Evolutionary conservation across 2,113 vertebrate genomes (phyloP), one percentile per base, ranked within the genome.

Genomic region (Jaculus jaculus): DNA sequence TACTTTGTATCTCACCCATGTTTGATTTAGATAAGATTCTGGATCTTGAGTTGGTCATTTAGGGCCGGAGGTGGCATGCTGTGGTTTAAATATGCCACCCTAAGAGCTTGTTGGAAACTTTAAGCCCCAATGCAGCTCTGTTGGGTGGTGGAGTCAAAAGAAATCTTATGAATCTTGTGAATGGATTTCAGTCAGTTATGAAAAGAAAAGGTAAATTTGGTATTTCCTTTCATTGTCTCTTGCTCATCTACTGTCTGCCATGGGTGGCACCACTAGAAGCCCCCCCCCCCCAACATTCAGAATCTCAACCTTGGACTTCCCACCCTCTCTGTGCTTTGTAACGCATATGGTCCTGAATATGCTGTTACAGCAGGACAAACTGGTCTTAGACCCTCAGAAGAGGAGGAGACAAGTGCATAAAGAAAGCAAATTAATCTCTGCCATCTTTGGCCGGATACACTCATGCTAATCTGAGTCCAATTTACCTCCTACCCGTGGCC

Each of bases 161-260:
- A 0, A 8, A 4, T 32, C n/a, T n/a, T n/a, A n/a, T 51, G 2
- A 23, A 11, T 3, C 37, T 4, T 8, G 4, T 63, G 74, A 47
- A 21, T 23, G n/a, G 4, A 18, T 75, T 42, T 39, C 8, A 42
- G 60, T 15, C 17, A 2, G 23, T 2, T 37, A 23, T 37, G 61
- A 54, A 75, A 68, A 20, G 15, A 54, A 66, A 37, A 58, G 75
- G 32, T 39, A 18, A n/a, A 39, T 8, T 28, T 0, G 21, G 11
- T 28, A 28, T 84, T 34, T 51, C 15, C 21, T 37, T 20, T 47
- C n/a, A 21, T 23, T 28, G 6, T 42, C 34, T 39, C 17, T 65
- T n/a, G 26, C n/a, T 21, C 10, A 39, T 69, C 7, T 3, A 30
- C 34, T 34, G 15, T 42, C n/a, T 26, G 47, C 47, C 24, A 3